Conservation (phyloP, 1,140 invertebrate species). For the Diorhabda carinulata region DNA sequence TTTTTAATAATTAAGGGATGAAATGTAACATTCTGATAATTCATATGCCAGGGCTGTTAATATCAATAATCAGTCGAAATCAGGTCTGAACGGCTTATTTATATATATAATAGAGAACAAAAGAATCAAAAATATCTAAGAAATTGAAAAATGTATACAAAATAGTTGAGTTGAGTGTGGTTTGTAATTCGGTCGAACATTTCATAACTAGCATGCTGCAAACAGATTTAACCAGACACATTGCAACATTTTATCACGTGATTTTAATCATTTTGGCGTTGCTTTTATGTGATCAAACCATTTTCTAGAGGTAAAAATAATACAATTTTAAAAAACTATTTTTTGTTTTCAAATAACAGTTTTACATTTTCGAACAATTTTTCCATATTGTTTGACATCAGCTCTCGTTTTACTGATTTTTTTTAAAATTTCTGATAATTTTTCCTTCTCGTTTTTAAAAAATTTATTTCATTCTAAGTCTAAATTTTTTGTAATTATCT, state of each 20-base stretch:
- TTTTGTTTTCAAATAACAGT: no score
- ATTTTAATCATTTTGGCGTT: constrained; percentile 10
- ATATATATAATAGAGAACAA: not conserved
- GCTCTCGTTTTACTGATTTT: no score
- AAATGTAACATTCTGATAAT: not conserved
- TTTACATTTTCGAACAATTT: no score
- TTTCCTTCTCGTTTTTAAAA: no score
- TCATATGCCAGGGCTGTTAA: not conserved
- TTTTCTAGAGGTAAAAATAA: not conserved
- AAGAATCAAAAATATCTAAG: no score
- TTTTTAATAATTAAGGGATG: not conserved
- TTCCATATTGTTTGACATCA: no score
- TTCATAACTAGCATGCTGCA: constrained; percentile 40
- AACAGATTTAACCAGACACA: constrained; percentile 48
- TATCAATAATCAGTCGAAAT: not conserved
- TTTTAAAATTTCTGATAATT: no score
- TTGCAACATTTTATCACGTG: constrained; percentile 37
- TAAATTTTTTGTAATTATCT: no score
- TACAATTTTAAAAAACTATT: no score
- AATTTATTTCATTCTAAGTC: no score
- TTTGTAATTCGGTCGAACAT: not conserved
- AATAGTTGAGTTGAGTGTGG: no score
- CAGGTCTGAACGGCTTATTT: not conserved
- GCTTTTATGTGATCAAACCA: constrained; percentile 7
- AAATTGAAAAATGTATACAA: no score